phyloP scores from a whole-genome alignment of 2,888 invertebrate species.

The Tetheella fluctuosa region DNA sequence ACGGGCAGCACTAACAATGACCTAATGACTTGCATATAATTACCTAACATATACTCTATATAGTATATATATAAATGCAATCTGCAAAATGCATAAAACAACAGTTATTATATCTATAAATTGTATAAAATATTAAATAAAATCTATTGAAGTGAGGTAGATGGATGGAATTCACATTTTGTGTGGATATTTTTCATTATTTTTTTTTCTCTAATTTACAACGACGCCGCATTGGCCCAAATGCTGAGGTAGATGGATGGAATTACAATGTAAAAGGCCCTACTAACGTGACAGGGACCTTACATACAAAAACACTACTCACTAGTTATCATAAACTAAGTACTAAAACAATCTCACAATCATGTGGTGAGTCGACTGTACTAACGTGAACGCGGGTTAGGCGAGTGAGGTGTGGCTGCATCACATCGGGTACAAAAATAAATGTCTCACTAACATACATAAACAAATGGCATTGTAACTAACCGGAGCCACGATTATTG shows the following conservation, averaged over 20 bases:
- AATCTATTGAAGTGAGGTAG: conserved; percentile 88
- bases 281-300: conserved; percentile 72
- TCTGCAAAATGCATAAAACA: conserved; percentile 84
- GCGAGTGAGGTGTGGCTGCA: conserved; percentile 7
- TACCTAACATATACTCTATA: conserved; percentile 82
- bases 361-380: conserved; percentile 55
- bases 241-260: conserved; percentile 85
- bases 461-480: conserved; percentile 20
- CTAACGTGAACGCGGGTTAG: conserved; percentile 55
- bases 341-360: conserved; percentile 66
- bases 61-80: conserved; percentile 83
- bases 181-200: conserved; percentile 73
- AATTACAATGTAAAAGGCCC: conserved; percentile 82
- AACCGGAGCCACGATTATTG: background rate
- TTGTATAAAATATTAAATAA: conserved; percentile 85
- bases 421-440: conserved; percentile 52
- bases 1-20: conserved; percentile 76
- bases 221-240: conserved; percentile 81
- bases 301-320: conserved; percentile 78
- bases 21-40: conserved; percentile 79
- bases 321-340: conserved; percentile 65
- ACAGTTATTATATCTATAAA: conserved; percentile 83
- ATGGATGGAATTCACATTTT: conserved; percentile 88
- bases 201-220: conserved; percentile 48
- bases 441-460: conserved; percentile 49